A percentile compares a stretch with the other conserved stretches of the same genome.
These are phyloP conservation scores for Phalacrocorax carbo DNA, from an alignment of 2,113 vertebrate species.

Conservation along the genomic window DNA sequence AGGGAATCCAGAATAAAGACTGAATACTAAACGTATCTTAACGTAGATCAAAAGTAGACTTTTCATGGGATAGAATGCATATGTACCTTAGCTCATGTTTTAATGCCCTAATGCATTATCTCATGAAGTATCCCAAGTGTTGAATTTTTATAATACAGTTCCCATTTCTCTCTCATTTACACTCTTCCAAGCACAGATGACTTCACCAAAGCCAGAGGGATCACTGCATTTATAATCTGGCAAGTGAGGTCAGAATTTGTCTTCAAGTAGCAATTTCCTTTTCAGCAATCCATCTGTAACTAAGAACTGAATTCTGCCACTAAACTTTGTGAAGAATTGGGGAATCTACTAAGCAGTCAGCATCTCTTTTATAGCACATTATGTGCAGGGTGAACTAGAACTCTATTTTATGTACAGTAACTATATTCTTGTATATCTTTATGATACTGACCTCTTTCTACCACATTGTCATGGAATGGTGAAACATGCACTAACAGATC, in stretches of 20 bases:
- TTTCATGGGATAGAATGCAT: neutral
- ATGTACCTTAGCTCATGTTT: neutral
- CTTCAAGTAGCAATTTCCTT: neutral
- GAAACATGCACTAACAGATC: rapidly evolving
- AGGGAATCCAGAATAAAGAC: constrained; percentile 28
- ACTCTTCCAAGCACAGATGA: neutral
- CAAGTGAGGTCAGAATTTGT: neutral
- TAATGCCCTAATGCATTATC: neutral
- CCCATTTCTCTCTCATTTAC: neutral
- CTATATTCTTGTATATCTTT: neutral
- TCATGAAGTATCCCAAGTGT: neutral
- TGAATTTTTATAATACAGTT: neutral
- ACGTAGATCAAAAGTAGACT: neutral
- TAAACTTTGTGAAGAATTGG: neutral
- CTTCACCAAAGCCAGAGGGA: constrained; percentile 4
- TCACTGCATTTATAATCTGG: neutral
- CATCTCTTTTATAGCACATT: neutral
- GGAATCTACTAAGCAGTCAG: neutral
- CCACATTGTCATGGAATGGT: neutral
- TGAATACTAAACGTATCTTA: neutral
- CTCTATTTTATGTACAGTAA: neutral
- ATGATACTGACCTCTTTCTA: neutral
- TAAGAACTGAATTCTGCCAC: neutral
- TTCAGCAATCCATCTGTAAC: neutral
- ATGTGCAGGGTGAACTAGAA: neutral